A percentile compares a stretch with the other conserved stretches of the same genome.
These are phyloP conservation scores for Drosophila hamatofila DNA, from an alignment of 2,888 invertebrate genomes.

Conservation along the genomic window DNA sequence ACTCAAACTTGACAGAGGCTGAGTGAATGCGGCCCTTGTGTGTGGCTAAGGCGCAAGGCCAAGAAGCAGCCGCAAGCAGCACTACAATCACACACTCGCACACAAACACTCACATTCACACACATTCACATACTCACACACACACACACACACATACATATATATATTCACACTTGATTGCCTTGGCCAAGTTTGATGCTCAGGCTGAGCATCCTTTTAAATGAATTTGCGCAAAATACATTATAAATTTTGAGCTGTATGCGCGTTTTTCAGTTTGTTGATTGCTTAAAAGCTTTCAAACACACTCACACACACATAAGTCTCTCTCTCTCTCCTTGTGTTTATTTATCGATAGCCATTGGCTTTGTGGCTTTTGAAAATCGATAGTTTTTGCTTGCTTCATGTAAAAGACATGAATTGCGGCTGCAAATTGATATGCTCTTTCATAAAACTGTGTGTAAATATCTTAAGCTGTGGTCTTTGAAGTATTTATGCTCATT, in stretches of 20 bases:
- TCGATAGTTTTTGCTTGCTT: conserved; percentile 45
- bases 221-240: conserved; percentile 70
- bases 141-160: conserved; percentile 11
- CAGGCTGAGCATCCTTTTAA: conserved; percentile 68
- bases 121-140: conserved; percentile 1
- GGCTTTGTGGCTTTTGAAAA: conserved; percentile 47
- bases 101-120: conserved; percentile 12
- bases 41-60: conserved; percentile 57
- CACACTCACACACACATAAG: conserved; percentile 6
- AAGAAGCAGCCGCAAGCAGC: conserved; percentile 50
- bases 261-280: conserved; percentile 52
- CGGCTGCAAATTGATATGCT: conserved; percentile 30
- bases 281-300: conserved; percentile 60
- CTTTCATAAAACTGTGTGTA: conserved; percentile 11
- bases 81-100: conserved; percentile 32
- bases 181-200: conserved; percentile 69
- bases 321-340: background rate
- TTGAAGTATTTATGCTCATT: background rate
- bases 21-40: conserved; percentile 38
- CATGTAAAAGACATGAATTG: conserved; percentile 13
- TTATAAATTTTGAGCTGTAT: conserved; percentile 63
- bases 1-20: conserved; percentile 71
- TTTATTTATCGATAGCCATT: conserved; percentile 38
- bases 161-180: conserved; percentile 29
- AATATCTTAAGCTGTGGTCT: conserved; percentile 4